These are phyloP conservation scores for Orbicella faveolata DNA, from an alignment of 64 coral and sea anemone species.

Conservation along the genomic window DNA sequence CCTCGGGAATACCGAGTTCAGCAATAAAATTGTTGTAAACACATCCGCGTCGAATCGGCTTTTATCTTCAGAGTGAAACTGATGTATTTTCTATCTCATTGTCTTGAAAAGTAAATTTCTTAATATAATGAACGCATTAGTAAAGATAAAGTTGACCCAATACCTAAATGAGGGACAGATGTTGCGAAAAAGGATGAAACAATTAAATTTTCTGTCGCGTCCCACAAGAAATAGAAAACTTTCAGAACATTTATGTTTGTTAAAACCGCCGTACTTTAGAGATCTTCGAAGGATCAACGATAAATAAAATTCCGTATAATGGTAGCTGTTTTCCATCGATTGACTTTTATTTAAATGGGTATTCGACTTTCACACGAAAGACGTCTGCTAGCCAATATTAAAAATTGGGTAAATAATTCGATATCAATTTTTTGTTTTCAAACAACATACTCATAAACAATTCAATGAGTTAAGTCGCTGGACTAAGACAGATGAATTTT, in stretches of 20 bases:
- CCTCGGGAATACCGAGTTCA: neutral
- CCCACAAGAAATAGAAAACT: conserved; percentile 41
- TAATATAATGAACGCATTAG: conserved; percentile 43
- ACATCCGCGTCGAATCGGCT: neutral
- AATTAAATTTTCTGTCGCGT: conserved; percentile 9
- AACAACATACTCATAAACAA: conserved; percentile 34
- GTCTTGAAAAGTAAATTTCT: conserved; percentile 12
- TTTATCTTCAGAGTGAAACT: neutral
- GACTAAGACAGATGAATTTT: neutral
- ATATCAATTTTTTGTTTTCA: conserved; percentile 20
- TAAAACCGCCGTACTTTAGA: conserved; percentile 44
- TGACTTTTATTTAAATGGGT: neutral
- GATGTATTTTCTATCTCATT: conserved; percentile 10
- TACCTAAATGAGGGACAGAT: conserved; percentile 27
- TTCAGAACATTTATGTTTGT: conserved; percentile 5
- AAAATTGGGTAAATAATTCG: neutral
- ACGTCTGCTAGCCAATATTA: neutral
- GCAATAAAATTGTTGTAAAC: neutral
- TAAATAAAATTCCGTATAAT: neutral
- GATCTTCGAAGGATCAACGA: neutral
- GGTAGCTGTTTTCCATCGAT: neutral
- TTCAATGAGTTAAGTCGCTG: conserved; percentile 25
- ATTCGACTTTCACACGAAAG: neutral
- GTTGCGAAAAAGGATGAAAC: neutral
- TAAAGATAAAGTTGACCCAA: conserved; percentile 1